Conservation (phyloP, 2,888 invertebrate species). For the Therioaphis trifolii region DNA sequence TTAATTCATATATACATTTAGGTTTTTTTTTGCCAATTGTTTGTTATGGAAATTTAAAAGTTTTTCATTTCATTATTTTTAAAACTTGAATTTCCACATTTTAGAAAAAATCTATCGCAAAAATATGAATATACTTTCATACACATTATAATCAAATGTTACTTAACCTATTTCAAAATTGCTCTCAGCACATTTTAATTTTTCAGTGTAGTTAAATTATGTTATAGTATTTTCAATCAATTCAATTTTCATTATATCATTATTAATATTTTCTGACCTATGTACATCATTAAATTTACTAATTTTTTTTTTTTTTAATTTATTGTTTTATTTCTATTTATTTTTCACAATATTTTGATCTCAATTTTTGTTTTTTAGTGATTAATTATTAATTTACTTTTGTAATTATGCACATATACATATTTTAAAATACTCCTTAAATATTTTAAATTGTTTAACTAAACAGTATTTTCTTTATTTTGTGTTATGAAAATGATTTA, state of each 20-base stretch:
- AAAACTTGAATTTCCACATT: conserved; percentile 5
- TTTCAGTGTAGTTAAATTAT: conserved; percentile 1
- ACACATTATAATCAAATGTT: background rate
- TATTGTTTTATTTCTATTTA: background rate
- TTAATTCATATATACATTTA: background rate
- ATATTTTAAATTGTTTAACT: background rate
- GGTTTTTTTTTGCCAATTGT: background rate
- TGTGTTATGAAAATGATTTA: background rate
- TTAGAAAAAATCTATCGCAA: conserved; percentile 25
- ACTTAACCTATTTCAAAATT: too few relatives aligned
- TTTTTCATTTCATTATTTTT: background rate
- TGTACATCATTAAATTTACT: conserved; percentile 9
- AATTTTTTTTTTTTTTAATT: background rate
- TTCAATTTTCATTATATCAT: background rate
- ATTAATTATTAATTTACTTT: background rate
- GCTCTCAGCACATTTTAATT: background rate
- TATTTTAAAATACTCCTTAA: background rate
- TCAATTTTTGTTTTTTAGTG: conserved; percentile 29
- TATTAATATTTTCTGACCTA: background rate
- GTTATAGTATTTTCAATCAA: background rate
- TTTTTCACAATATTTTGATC: conserved; percentile 34
- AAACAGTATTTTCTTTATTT: background rate
- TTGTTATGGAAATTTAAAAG: background rate
- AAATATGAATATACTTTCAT: background rate
- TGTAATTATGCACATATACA: background rate